phyloP scores from a whole-genome alignment of 2,113 vertebrate species.

The Pedetes capensis region DNA sequence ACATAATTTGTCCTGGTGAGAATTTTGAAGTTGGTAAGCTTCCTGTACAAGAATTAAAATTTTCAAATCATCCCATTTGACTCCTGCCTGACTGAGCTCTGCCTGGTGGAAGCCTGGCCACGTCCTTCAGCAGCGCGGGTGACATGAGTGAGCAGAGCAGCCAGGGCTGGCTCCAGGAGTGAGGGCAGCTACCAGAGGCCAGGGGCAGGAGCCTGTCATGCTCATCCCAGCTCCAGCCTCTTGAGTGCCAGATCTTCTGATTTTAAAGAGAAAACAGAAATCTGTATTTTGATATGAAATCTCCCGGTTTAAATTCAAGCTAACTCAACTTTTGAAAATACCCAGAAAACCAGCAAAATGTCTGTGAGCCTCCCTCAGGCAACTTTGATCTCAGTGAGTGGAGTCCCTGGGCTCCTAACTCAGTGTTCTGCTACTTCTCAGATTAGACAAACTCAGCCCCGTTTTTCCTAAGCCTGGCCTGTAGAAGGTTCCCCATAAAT shows the following conservation, averaged over 20 bases:
- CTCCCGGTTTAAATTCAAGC: background rate
- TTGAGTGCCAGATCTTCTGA: background rate
- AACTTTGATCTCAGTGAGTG: background rate
- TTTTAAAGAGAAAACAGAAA: constrained; percentile 17
- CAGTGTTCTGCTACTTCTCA: background rate
- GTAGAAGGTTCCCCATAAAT: background rate
- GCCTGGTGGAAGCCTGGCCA: background rate
- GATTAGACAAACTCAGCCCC: background rate
- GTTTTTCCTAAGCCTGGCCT: background rate
- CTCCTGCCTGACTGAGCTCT: background rate
- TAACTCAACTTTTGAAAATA: background rate
- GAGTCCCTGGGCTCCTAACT: background rate
- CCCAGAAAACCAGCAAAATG: background rate
- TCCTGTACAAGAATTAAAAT: background rate
- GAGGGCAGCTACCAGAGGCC: background rate
- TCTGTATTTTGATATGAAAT: background rate
- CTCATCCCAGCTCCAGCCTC: background rate
- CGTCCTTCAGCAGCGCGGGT: background rate
- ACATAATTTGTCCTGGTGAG: background rate
- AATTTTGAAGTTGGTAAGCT: background rate
- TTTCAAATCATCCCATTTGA: background rate
- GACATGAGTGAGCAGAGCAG: fast-evolving
- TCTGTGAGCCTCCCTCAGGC: background rate
- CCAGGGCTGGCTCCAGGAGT: background rate
- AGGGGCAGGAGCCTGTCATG: fast-evolving